Evolutionary conservation across 64 coral and sea anemone genomes (phyloP).

Genomic region (Stichodactyla mertensii): DNA sequence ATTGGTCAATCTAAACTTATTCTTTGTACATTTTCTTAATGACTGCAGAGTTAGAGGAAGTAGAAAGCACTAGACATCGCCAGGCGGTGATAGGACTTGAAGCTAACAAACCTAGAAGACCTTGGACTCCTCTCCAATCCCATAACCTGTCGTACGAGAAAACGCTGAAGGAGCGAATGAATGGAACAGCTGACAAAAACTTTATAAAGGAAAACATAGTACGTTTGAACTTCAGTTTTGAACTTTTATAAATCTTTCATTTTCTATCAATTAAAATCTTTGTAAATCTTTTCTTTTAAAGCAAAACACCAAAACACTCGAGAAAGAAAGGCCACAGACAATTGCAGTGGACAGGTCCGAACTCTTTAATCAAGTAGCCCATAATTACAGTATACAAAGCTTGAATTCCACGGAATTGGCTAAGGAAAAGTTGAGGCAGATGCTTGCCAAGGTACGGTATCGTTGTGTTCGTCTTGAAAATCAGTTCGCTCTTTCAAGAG

Average conservation of each 20-base stretch:
- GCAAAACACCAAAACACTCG: constrained; percentile 50
- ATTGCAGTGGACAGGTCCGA: constrained; percentile 67
- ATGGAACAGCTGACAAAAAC: background rate
- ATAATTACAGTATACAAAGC: constrained; percentile 94
- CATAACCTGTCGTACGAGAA: constrained; percentile 64
- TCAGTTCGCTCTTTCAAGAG: too few relatives aligned
- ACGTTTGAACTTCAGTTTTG: constrained; percentile 14
- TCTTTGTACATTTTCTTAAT: background rate
- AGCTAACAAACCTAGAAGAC: constrained; percentile 37
- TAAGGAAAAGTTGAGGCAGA: constrained; percentile 70
- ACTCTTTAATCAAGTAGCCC: constrained; percentile 58
- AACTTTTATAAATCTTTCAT: background rate
- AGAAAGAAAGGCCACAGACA: constrained; percentile 49
- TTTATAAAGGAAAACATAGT: constrained; percentile 95
- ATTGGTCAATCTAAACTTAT: background rate
- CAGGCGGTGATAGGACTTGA: background rate
- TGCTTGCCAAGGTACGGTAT: constrained; percentile 36
- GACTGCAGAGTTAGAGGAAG: background rate
- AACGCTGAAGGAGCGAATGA: constrained; percentile 56
- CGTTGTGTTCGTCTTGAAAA: background rate
- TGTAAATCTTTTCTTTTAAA: constrained; percentile 19
- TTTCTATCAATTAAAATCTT: background rate
- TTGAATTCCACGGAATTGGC: constrained; percentile 93
- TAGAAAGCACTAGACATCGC: background rate
- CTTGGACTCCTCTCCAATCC: constrained; percentile 74